Conservation (phyloP, 2,113 vertebrate genomes). For the Calyptommatus sinebrachiatus region DNA sequence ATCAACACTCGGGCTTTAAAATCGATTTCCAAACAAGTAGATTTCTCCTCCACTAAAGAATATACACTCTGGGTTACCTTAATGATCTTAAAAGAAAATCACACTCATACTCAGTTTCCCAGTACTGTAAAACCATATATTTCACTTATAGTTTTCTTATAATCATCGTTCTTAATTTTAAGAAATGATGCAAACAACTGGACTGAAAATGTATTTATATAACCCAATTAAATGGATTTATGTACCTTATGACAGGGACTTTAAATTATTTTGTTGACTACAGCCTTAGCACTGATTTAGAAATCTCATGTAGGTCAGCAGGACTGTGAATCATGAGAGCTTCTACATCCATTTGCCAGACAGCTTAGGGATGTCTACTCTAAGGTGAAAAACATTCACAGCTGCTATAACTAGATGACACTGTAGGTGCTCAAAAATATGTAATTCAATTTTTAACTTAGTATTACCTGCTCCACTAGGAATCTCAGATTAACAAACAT, state of each 20-base stretch:
- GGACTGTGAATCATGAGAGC: neutral
- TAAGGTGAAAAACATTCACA: constrained; percentile 11
- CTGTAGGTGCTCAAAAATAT: neutral
- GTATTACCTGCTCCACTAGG: neutral
- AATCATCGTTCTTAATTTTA: neutral
- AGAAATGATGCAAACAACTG: neutral
- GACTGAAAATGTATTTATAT: neutral
- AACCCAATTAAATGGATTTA: neutral
- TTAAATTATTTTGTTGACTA: constrained; percentile 26
- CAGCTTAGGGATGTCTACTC: neutral
- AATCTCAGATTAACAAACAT: neutral
- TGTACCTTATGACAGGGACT: neutral
- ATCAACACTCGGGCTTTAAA: neutral
- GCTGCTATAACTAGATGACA: constrained; percentile 9
- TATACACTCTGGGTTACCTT: neutral
- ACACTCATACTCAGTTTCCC: neutral
- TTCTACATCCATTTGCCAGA: neutral
- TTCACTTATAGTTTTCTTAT: neutral
- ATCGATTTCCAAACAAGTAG: constrained; percentile 10
- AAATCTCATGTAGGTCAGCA: constrained; percentile 2
- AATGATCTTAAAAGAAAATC: neutral
- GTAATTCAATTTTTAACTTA: neutral
- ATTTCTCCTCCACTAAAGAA: neutral
- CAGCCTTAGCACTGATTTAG: constrained; percentile 2
- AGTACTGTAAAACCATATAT: neutral